phyloP scores from a whole-genome alignment of 2,888 invertebrate genomes.

The Callyntrura guangdongensis region DNA sequence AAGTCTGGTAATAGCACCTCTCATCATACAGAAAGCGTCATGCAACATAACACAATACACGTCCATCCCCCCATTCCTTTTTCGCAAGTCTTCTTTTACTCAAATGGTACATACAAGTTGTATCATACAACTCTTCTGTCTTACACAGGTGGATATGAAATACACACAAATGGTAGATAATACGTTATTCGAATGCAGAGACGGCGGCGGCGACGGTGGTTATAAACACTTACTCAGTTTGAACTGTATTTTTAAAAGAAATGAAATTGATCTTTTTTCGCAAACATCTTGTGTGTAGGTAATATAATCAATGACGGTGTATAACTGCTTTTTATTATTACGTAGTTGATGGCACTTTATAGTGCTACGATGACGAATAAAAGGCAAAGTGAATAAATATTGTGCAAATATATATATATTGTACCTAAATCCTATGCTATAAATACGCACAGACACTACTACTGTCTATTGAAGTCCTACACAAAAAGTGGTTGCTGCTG shows the following conservation, averaged over 20 bases:
- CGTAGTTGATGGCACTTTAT: neutral
- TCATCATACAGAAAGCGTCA: no score
- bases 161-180: no score
- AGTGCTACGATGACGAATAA: slow-evolving; percentile 4
- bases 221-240: neutral
- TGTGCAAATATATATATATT: neutral
- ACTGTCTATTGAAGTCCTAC: neutral
- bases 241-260: neutral
- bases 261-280: slow-evolving; percentile 6
- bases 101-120: no score
- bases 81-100: neutral
- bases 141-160: neutral
- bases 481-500: neutral
- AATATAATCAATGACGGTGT: neutral
- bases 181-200: no score
- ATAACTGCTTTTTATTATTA: neutral
- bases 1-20: neutral
- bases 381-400: slow-evolving; percentile 5
- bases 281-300: neutral
- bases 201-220: neutral
- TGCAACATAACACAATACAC: neutral
- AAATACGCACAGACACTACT: neutral
- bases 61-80: neutral
- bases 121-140: neutral
- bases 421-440: neutral